These are phyloP conservation scores for Pristis pectinata DNA, from an alignment of 2,797 vertebrate genomes.

Conservation along the genomic window DNA sequence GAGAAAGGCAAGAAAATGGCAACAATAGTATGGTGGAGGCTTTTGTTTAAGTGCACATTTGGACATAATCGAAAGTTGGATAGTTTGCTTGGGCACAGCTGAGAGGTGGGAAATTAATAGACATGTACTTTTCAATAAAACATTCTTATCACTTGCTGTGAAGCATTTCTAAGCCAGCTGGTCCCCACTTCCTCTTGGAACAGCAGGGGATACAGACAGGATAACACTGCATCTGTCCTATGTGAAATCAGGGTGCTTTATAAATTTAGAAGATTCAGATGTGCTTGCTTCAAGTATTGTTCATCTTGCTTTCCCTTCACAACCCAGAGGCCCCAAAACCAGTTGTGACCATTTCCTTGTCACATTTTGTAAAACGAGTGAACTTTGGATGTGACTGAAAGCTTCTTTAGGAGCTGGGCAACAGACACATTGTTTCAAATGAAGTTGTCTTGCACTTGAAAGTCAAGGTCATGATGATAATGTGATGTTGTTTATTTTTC, in stretches of 20 bases:
- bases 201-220: constrained; percentile 13
- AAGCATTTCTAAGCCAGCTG: constrained; percentile 27
- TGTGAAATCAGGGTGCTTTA: not conserved
- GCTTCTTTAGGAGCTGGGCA: not conserved
- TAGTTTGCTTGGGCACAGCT: not conserved
- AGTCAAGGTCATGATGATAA: not conserved
- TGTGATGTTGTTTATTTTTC: not conserved
- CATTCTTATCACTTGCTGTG: constrained; percentile 19
- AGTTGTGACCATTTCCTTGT: not conserved
- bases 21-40: not conserved
- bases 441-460: not conserved
- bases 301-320: not conserved
- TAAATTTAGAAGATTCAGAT: not conserved
- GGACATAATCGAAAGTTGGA: not conserved
- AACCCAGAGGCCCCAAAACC: not conserved
- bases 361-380: not conserved
- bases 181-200: not conserved
- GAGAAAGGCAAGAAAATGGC: not conserved
- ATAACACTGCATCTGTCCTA: not conserved
- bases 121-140: constrained; percentile 16
- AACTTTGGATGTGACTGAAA: not conserved
- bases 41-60: not conserved
- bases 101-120: not conserved
- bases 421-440: not conserved
- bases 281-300: not conserved